phyloP scores from a whole-genome alignment of 1,140 invertebrate species.

The Doryteuthis pealeii region DNA sequence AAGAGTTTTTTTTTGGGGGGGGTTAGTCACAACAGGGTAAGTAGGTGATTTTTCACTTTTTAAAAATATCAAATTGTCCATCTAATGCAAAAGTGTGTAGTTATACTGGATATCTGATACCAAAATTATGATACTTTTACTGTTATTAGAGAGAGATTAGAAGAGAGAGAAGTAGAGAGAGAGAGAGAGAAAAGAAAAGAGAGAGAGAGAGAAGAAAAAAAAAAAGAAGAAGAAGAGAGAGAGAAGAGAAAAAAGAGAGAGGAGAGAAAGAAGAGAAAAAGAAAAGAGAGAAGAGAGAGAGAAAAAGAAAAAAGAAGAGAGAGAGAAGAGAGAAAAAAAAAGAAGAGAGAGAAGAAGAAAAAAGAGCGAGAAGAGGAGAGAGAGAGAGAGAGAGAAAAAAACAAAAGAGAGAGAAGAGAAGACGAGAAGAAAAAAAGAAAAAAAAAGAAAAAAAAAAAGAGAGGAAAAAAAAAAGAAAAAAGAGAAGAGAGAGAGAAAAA shows the following conservation, averaged over 20 bases:
- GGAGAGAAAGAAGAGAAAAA: not conserved
- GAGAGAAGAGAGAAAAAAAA: conserved; percentile 12
- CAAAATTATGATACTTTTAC: too few relatives aligned
- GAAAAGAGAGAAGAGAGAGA: not conserved
- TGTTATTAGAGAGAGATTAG: too few relatives aligned
- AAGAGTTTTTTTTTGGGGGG: too few relatives aligned
- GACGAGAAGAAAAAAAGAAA: conserved; percentile 9
- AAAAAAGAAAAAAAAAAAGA: conserved; percentile 17
- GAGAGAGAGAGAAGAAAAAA: not conserved
- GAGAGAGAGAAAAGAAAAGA: not conserved
- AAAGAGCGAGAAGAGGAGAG: conserved; percentile 6
- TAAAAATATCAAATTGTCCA: too few relatives aligned
- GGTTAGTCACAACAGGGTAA: too few relatives aligned
- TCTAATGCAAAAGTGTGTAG: too few relatives aligned
- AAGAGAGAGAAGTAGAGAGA: not conserved
- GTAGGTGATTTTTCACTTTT: too few relatives aligned
- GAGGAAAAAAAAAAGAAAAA: conserved; percentile 10
- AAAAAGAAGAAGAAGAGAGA: not conserved
- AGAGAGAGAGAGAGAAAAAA: conserved; percentile 12
- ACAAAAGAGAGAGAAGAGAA: conserved; percentile 15
- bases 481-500: not conserved
- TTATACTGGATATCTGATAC: too few relatives aligned
- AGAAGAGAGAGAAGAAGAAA: conserved; percentile 13
- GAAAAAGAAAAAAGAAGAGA: conserved; percentile 9
- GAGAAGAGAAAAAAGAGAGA: not conserved